Percentiles rank a stretch among this genome's conserved stretches.
phyloP scores from a whole-genome alignment of 2,113 vertebrate genomes.

The Gila orcuttii region DNA sequence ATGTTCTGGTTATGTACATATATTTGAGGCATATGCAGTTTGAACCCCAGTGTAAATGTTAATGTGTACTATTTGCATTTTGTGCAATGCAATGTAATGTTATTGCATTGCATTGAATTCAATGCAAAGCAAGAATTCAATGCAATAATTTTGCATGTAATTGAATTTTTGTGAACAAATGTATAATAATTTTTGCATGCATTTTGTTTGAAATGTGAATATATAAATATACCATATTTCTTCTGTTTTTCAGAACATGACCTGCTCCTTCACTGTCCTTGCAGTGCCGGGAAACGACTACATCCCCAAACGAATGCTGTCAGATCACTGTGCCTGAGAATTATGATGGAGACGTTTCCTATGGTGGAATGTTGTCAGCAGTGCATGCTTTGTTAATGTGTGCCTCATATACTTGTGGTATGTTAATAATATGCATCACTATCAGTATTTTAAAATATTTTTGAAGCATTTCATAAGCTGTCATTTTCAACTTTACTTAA shows the following conservation, averaged over 20 bases:
- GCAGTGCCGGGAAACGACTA: constrained; percentile 51
- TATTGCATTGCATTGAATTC: too few species aligned
- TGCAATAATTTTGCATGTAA: neutral
- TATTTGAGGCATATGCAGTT: neutral
- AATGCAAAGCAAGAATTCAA: neutral
- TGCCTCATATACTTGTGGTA: neutral
- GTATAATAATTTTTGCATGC: neutral
- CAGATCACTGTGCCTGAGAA: constrained; percentile 46
- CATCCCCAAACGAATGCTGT: constrained; percentile 51
- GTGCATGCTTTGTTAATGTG: neutral
- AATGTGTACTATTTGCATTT: neutral
- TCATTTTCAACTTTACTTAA: neutral
- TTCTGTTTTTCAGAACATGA: constrained; percentile 53
- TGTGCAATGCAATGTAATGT: too few species aligned
- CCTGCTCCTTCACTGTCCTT: constrained; percentile 57
- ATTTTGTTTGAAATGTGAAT: neutral
- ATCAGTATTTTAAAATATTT: neutral
- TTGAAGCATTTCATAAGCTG: neutral
- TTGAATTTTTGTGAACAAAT: neutral
- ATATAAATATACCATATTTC: neutral
- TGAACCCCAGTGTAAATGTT: neutral
- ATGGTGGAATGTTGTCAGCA: neutral
- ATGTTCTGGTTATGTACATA: neutral
- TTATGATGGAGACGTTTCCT: neutral
- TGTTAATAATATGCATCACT: neutral